A percentile compares a stretch with the other conserved stretches of the same genome.
phyloP scores from a whole-genome alignment of 1,140 invertebrate species.

The Brachionus rubens region DNA sequence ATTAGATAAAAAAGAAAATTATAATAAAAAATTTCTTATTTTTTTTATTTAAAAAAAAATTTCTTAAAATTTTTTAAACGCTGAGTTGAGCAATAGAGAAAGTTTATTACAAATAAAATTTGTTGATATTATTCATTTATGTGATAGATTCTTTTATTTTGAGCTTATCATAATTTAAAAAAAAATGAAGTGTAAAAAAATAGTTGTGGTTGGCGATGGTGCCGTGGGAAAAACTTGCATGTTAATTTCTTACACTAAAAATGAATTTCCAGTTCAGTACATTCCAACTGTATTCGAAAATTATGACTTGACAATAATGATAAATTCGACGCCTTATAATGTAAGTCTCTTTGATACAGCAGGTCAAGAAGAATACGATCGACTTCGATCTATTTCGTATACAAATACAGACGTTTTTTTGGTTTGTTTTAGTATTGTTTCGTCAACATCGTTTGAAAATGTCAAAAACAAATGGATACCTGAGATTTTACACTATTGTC shows the following conservation, averaged over 20 bases:
- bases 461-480: slow-evolving; percentile 84
- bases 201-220: slow-evolving; percentile 54
- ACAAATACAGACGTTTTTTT: slow-evolving; percentile 97
- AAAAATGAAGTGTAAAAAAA: slow-evolving; percentile 48
- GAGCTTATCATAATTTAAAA: background rate
- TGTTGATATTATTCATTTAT: too few relatives aligned
- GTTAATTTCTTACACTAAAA: slow-evolving; percentile 53
- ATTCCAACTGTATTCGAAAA: slow-evolving; percentile 76
- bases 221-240: slow-evolving; percentile 55
- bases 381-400: slow-evolving; percentile 85
- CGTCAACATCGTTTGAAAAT: slow-evolving; percentile 97
- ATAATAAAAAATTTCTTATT: slow-evolving; percentile 17
- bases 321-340: slow-evolving; percentile 95
- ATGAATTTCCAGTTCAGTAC: slow-evolving; percentile 52
- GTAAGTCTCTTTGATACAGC: slow-evolving; percentile 68
- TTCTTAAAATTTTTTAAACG: slow-evolving; percentile 16
- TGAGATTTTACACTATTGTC: slow-evolving; percentile 62
- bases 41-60: slow-evolving; percentile 17
- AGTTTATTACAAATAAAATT: too few relatives aligned
- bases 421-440: slow-evolving; percentile 96
- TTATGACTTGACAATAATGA: slow-evolving; percentile 98
- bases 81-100: slow-evolving; percentile 14
- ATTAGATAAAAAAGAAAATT: too few relatives aligned
- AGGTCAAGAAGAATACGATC: slow-evolving; percentile 85
- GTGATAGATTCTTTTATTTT: too few relatives aligned